phyloP scores from a whole-genome alignment of 2,888 invertebrate species.

The Scaeva pyrastri region DNA sequence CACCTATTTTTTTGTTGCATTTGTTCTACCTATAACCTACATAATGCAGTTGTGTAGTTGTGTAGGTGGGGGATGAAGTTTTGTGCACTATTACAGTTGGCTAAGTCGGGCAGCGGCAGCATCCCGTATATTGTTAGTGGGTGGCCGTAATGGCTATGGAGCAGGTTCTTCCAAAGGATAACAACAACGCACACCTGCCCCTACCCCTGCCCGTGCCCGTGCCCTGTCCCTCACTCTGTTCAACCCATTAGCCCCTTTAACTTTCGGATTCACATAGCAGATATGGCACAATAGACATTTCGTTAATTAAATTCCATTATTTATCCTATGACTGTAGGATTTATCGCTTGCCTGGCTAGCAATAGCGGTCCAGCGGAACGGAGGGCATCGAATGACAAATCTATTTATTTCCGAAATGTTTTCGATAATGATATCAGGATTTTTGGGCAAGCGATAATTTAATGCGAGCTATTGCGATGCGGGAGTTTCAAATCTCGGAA shows the following conservation, averaged over 20 bases:
- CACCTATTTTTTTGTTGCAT: background rate
- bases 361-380: background rate
- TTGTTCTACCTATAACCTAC: background rate
- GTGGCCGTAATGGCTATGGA: constrained; percentile 1
- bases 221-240: too few relatives aligned
- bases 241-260: constrained; percentile 40
- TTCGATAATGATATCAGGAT: constrained; percentile 45
- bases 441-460: constrained; percentile 45
- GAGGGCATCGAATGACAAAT: constrained; percentile 39
- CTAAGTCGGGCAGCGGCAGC: background rate
- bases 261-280: constrained; percentile 23
- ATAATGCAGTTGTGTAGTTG: background rate
- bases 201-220: too few relatives aligned
- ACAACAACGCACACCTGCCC: constrained; percentile 11
- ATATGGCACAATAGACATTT: constrained; percentile 68
- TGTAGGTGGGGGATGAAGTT: constrained; percentile 8
- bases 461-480: background rate
- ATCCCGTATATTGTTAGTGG: constrained; percentile 11
- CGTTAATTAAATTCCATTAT: constrained; percentile 75
- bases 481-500: background rate
- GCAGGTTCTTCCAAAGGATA: background rate
- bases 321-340: constrained; percentile 67
- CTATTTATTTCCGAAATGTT: constrained; percentile 50
- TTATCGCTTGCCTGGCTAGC: constrained; percentile 51
- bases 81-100: constrained; percentile 13